Evolutionary conservation across 2,888 invertebrate genomes (phyloP).

Genomic region (Hoplodrina blanda): DNA sequence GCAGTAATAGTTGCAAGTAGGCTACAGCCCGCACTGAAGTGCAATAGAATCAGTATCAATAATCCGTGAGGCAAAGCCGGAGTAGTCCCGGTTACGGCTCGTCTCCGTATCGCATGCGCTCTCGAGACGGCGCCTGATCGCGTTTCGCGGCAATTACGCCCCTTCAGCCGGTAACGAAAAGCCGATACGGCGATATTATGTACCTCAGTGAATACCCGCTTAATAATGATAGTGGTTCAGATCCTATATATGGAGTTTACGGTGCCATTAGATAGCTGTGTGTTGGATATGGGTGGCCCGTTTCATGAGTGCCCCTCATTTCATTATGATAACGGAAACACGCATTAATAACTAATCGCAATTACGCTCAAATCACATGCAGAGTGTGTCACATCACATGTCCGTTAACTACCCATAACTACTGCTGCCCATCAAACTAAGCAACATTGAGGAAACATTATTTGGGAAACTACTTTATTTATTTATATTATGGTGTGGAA

Average conservation of each 20-base stretch:
- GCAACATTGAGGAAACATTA: too few species aligned
- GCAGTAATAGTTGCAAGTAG: too few species aligned
- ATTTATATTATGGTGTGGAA: too few species aligned
- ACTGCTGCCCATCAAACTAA: too few species aligned
- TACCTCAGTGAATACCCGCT: slow-evolving; percentile 23
- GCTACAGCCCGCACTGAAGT: slow-evolving; percentile 1
- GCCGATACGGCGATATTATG: slow-evolving; percentile 56
- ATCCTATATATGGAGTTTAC: slow-evolving; percentile 6
- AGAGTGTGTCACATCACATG: too few species aligned
- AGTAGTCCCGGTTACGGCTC: slow-evolving; percentile 27
- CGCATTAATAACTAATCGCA: neutral
- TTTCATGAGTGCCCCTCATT: too few species aligned
- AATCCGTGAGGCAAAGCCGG: slow-evolving; percentile 37
- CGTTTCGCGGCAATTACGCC: slow-evolving; percentile 74
- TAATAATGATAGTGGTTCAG: slow-evolving; percentile 21
- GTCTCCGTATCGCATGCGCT: slow-evolving; percentile 46
- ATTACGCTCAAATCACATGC: neutral
- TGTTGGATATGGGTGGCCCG: neutral
- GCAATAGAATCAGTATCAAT: slow-evolving; percentile 45
- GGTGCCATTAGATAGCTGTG: slow-evolving; percentile 1
- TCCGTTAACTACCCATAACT: too few species aligned
- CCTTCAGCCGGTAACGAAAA: slow-evolving; percentile 64
- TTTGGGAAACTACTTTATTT: too few species aligned
- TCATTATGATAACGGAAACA: too few species aligned
- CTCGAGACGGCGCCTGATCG: slow-evolving; percentile 63